phyloP scores from a whole-genome alignment of 2,888 invertebrate species.

The Bursaphelenchus okinawaensis region DNA sequence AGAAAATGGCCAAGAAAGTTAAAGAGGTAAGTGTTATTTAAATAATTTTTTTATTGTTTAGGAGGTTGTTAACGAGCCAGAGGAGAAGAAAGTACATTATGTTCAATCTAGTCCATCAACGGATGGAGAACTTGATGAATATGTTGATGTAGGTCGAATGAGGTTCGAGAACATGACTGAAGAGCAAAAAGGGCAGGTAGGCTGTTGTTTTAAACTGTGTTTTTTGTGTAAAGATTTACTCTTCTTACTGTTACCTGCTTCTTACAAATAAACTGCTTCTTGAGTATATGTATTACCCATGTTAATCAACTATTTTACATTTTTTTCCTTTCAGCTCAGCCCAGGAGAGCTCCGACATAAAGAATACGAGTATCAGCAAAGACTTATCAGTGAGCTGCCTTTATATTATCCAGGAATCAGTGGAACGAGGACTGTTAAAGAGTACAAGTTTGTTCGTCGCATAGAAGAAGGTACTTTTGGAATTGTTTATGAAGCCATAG shows the following conservation, averaged over 20 bases:
- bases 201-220: no score
- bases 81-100: no score
- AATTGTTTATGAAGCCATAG: constrained; percentile 90
- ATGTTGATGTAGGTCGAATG: background rate
- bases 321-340: constrained; percentile 19
- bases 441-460: constrained; percentile 90
- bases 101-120: background rate
- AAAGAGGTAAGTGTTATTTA: background rate
- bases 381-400: constrained; percentile 41
- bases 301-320: background rate
- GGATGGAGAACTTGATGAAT: background rate
- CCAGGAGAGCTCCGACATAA: constrained; percentile 27
- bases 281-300: no score
- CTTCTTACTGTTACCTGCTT: no score
- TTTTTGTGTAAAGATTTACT: no score
- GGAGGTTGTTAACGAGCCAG: no score
- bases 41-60: background rate
- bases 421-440: constrained; percentile 94
- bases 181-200: constrained; percentile 39
- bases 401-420: constrained; percentile 43
- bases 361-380: constrained; percentile 35
- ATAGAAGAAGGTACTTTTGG: constrained; percentile 99
- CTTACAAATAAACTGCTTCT: no score
- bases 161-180: constrained; percentile 42
- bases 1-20: background rate